phyloP scores from a whole-genome alignment of 2,113 vertebrate species.

The Cynoglossus semilaevis region DNA sequence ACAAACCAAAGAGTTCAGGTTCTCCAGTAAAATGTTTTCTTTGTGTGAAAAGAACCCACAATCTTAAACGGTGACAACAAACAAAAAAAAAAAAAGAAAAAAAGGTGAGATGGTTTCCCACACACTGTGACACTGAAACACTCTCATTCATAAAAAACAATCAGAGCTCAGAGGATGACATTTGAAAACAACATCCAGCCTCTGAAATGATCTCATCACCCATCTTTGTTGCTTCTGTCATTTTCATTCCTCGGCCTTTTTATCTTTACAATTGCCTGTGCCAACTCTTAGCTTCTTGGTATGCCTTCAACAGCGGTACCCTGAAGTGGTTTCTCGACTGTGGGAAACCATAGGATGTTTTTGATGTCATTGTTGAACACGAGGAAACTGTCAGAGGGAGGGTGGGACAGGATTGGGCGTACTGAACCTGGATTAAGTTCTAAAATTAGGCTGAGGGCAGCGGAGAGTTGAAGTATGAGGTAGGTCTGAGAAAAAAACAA shows the following conservation, averaged over 20 bases:
- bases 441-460: conserved; percentile 46
- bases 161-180: conserved; percentile 1
- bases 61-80: neutral
- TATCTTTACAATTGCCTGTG: conserved; percentile 10
- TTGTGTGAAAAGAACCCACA: neutral
- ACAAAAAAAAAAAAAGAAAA: too few species aligned
- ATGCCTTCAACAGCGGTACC: conserved; percentile 13
- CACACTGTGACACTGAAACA: neutral
- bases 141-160: conserved; percentile 9
- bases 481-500: conserved; percentile 55
- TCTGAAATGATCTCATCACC: conserved; percentile 1
- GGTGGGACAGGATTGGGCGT: conserved; percentile 59
- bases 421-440: conserved; percentile 47
- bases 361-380: conserved; percentile 41
- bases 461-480: conserved; percentile 38
- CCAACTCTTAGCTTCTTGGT: conserved; percentile 44
- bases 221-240: neutral
- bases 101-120: neutral
- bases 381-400: conserved; percentile 43
- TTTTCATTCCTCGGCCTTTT: conserved; percentile 8
- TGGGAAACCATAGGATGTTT: conserved; percentile 11
- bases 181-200: neutral
- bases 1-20: conserved; percentile 4
- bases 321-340: conserved; percentile 38
- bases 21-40: neutral